Percentiles rank a stretch among this genome's conserved stretches.
Conservation (phyloP, 2,888 invertebrate genomes). For the Caenorhabditis sp. region DNA sequence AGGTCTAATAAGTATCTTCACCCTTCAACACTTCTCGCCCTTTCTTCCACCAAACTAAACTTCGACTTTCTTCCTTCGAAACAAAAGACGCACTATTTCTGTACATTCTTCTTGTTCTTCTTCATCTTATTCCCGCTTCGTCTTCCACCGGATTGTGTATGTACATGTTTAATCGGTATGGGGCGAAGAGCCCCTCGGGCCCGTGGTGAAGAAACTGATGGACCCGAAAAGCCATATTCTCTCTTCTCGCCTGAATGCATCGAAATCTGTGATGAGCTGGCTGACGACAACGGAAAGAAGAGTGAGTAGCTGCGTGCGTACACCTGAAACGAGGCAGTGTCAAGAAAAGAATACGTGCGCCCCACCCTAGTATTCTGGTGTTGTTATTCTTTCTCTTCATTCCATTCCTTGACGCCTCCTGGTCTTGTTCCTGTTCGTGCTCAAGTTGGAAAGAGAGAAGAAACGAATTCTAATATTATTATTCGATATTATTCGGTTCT, state of each 20-base stretch:
- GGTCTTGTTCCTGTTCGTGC: not conserved
- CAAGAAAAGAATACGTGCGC: not conserved
- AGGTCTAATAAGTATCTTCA: conserved; percentile 49
- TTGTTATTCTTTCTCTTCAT: conserved; percentile 6
- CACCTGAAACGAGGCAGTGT: not conserved
- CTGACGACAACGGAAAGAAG: conserved; percentile 6
- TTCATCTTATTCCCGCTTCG: too few species aligned
- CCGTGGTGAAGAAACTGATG: conserved; percentile 32
- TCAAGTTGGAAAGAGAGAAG: too few species aligned
- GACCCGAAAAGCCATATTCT: conserved; percentile 22
- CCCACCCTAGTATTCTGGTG: too few species aligned
- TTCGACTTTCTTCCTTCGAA: conserved; percentile 10
- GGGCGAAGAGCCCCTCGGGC: conserved; percentile 13
- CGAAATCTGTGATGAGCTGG: conserved; percentile 22
- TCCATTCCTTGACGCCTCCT: not conserved
- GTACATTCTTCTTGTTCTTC: conserved; percentile 26
- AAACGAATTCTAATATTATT: too few species aligned
- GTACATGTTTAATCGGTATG: conserved; percentile 52
- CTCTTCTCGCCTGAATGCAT: conserved; percentile 33
- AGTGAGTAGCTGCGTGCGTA: conserved; percentile 23
- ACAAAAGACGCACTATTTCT: conserved; percentile 34
- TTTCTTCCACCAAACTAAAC: too few species aligned
- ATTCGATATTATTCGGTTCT: too few species aligned
- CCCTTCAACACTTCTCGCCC: conserved; percentile 9
- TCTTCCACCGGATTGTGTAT: conserved; percentile 49